phyloP scores from a whole-genome alignment of 1,140 invertebrate genomes.

The Cotesia chilonis region DNA sequence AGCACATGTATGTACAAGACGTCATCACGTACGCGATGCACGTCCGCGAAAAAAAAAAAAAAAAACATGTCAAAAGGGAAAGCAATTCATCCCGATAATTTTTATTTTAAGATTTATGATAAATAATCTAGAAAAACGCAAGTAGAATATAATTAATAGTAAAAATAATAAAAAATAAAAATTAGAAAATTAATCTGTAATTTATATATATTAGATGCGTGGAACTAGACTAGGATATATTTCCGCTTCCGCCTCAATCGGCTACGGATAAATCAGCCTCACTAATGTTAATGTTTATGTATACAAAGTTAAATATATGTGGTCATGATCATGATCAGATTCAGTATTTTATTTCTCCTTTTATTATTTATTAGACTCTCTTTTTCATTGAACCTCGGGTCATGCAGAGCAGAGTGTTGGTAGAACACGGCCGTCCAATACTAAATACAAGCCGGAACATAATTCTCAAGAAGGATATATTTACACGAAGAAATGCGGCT shows the following conservation, averaged over 20 bases:
- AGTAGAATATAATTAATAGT: neutral
- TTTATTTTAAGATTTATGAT: slow-evolving; percentile 2
- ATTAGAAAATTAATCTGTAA: neutral
- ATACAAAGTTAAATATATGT: neutral
- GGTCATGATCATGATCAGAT: neutral
- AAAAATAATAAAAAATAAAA: neutral
- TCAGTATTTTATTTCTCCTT: neutral
- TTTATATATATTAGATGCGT: neutral
- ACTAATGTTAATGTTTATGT: neutral
- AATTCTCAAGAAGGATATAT: slow-evolving; percentile 21
- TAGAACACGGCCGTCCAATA: neutral
- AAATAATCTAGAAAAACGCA: neutral
- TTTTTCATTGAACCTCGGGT: slow-evolving; percentile 33
- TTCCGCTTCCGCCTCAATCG: slow-evolving; percentile 21
- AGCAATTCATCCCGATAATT: neutral
- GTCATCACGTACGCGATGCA: too few species aligned
- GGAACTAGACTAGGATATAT: neutral
- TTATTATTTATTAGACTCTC: slow-evolving; percentile 7
- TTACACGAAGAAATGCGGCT: slow-evolving; percentile 20
- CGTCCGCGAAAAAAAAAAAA: neutral
- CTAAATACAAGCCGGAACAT: slow-evolving; percentile 13
- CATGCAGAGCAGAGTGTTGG: neutral
- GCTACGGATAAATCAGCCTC: slow-evolving; percentile 5
- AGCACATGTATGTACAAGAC: neutral
- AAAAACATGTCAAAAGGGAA: neutral